These are phyloP conservation scores for Aurelia aurita DNA, from an alignment of 30 jellyfish, hydroid and myxozoan species.

Conservation along the genomic window DNA sequence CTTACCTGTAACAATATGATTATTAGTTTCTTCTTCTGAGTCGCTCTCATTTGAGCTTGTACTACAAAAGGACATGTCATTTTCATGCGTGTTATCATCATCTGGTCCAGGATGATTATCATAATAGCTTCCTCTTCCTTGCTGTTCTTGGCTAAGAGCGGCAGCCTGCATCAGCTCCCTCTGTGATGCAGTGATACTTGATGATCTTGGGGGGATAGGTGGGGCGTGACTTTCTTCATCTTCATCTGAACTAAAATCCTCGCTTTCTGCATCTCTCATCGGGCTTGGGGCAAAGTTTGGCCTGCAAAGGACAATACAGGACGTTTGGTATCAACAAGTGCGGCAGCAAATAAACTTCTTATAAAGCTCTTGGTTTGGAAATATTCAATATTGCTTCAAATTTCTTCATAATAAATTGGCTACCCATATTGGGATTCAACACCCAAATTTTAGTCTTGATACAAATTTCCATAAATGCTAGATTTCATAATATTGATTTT, in stretches of 20 bases:
- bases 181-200: slow-evolving; percentile 68
- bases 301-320: not conserved
- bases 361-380: too few relatives aligned
- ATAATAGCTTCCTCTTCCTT: slow-evolving; percentile 65
- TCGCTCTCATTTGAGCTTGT: slow-evolving; percentile 82
- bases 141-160: too few relatives aligned
- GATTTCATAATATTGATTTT: too few relatives aligned
- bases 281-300: slow-evolving; percentile 31
- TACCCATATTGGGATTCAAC: too few relatives aligned
- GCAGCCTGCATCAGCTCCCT: not conserved
- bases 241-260: not conserved
- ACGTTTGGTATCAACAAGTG: too few relatives aligned
- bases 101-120: slow-evolving; percentile 68
- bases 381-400: too few relatives aligned
- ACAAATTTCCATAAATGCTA: too few relatives aligned
- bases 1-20: slow-evolving; percentile 87
- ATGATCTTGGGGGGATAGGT: slow-evolving; percentile 84
- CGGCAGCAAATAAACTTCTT: too few relatives aligned
- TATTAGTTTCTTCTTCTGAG: slow-evolving; percentile 78
- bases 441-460: too few relatives aligned
- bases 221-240: slow-evolving; percentile 55
- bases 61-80: slow-evolving; percentile 51
- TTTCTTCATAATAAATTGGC: too few relatives aligned
- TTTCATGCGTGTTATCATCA: not conserved
- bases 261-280: not conserved